Conservation (phyloP, 2,888 invertebrate genomes). For the Podabrus alpinus region DNA sequence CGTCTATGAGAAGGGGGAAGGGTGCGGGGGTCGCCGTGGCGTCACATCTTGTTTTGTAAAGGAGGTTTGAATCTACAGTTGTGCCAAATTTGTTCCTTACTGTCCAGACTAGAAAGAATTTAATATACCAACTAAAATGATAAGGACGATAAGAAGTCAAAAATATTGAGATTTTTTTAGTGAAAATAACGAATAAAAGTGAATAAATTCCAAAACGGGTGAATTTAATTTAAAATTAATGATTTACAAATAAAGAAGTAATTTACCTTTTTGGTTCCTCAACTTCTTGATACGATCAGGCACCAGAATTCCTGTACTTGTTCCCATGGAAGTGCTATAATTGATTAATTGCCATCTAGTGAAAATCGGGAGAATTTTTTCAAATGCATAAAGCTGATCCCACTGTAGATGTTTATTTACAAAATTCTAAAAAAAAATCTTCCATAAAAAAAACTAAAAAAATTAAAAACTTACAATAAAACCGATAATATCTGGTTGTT, state of each 20-base stretch:
- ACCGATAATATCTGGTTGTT: conserved; percentile 68
- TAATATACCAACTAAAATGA: too few species aligned
- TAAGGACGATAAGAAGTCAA: too few species aligned
- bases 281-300: conserved; percentile 63
- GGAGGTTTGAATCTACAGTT: too few species aligned
- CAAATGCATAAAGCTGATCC: conserved; percentile 76
- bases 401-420: conserved; percentile 71
- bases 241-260: not conserved
- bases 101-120: too few species aligned
- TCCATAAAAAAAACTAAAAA: not conserved
- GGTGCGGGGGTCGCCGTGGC: too few species aligned
- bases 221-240: too few species aligned
- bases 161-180: too few species aligned
- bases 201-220: too few species aligned
- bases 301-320: conserved; percentile 48
- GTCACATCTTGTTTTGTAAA: too few species aligned
- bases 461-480: conserved; percentile 65
- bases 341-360: conserved; percentile 76
- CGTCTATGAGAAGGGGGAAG: too few species aligned
- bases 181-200: too few species aligned
- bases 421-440: conserved; percentile 59
- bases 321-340: conserved; percentile 30
- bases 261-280: conserved; percentile 56
- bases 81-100: too few species aligned
- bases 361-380: conserved; percentile 75